Conservation (phyloP, 2,888 invertebrate genomes). For the Apamea epomidion region DNA sequence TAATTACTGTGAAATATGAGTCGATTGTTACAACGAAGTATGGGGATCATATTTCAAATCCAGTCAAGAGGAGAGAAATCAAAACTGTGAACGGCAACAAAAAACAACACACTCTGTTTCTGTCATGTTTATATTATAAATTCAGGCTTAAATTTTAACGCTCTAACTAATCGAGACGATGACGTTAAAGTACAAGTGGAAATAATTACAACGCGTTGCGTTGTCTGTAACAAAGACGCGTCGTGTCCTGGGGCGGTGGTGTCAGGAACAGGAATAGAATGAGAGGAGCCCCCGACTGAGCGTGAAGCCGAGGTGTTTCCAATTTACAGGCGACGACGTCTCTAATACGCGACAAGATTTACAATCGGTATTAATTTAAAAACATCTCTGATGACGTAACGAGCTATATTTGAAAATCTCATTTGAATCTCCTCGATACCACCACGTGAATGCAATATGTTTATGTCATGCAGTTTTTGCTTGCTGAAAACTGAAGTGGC, state of each 20-base stretch:
- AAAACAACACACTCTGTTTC: conserved; percentile 54
- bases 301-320: conserved; percentile 83
- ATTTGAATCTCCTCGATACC: conserved; percentile 69
- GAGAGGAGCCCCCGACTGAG: conserved; percentile 76
- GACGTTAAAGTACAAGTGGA: conserved; percentile 81
- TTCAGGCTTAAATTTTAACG: conserved; percentile 59
- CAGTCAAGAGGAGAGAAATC: conserved; percentile 56
- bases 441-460: conserved; percentile 52
- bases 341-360: conserved; percentile 84
- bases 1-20: conserved; percentile 69
- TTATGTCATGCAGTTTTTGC: conserved; percentile 48
- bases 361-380: conserved; percentile 86
- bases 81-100: conserved; percentile 49
- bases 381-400: conserved; percentile 82
- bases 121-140: conserved; percentile 62
- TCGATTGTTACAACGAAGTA: conserved; percentile 60
- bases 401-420: conserved; percentile 80
- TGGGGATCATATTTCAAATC: conserved; percentile 64
- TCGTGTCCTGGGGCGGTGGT: conserved; percentile 75
- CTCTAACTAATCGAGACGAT: conserved; percentile 75
- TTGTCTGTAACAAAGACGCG: conserved; percentile 84
- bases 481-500: conserved; percentile 58
- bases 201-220: conserved; percentile 84
- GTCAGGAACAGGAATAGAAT: conserved; percentile 88
- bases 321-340: conserved; percentile 81